Base-by-base conservation (phyloP, 1,140 invertebrate genomes). In the Bombyx mandarina region DNA sequence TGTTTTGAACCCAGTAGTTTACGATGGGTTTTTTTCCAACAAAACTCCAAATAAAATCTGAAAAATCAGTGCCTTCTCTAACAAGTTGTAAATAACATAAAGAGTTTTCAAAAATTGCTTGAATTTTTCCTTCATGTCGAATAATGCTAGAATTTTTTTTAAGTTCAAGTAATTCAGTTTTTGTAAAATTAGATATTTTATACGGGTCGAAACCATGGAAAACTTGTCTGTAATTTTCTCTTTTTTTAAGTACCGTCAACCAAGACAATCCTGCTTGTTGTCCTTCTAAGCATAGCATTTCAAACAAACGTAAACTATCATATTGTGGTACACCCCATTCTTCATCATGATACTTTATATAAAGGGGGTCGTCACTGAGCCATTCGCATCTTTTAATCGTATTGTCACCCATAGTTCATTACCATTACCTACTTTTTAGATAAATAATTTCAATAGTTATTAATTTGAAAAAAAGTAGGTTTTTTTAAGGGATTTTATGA, bases 221-320 rank as follows among this genome's bases (percentile, higher is more conserved):
- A 8, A 69, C 44, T 65, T 70, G 64, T 52, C 70, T 67, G 60
- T 85, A 87, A 55, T 65, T 70, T 26, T 83, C 67, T 62, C 82
- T 69, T 61, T 83, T 85, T 57, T 78, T 81, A 44, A 86, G 66
- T 57, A 86, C 73, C 52, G 83, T 85, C 56, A 82, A 65, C 82
- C 83, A 85, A 10, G 82, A 81, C n/a, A 85, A 63, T 1, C 83
- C 81, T 45, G 81, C 83, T 71, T 86, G 83, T 66, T 83, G 80
- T 6, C 83, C 81, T 77, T 86, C 83, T 60, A 86, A 71, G 46
- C 83, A 86, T n/a, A 86, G 43, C 70, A 82, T 80, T 73, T 84
- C 79, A 69, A 84, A 86, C 22, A 86, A 63, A 47, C 54, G 58
- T 26, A 56, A 53, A 56, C 59, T 75, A 45, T 82, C 62, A 56